Percentiles rank a stretch among this genome's conserved stretches.
Conservation (phyloP, 2,888 invertebrate genomes). For the Conomelus anceps region DNA sequence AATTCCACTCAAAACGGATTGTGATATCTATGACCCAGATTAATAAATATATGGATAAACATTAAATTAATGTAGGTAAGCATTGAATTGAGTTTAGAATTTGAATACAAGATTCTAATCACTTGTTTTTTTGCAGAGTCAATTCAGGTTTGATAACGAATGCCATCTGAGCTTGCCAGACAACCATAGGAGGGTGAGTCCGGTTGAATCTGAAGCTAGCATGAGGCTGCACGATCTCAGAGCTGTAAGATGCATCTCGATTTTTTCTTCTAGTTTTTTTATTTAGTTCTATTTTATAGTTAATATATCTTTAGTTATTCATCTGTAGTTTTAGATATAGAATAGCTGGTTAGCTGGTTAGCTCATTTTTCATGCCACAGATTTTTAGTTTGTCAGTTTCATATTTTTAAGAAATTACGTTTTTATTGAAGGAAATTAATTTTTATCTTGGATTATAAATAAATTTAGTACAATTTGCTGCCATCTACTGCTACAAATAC, state of each 20-base stretch:
- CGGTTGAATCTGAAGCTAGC: slow-evolving; percentile 36
- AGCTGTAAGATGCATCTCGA: slow-evolving; percentile 53
- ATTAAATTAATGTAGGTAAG: too few relatives aligned
- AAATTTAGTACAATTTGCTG: too few relatives aligned
- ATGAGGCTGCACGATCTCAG: slow-evolving; percentile 50
- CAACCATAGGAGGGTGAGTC: slow-evolving; percentile 96
- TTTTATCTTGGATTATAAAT: too few relatives aligned
- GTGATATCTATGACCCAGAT: too few relatives aligned
- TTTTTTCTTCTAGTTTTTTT: slow-evolving; percentile 31
- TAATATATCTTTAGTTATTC: not conserved
- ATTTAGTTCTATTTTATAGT: slow-evolving; percentile 16
- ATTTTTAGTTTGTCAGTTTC: not conserved
- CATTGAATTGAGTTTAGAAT: too few relatives aligned
- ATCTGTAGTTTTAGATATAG: not conserved
- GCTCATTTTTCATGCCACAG: not conserved
- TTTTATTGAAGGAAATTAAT: not conserved
- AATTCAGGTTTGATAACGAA: slow-evolving; percentile 99
- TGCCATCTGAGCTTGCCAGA: slow-evolving; percentile 95
- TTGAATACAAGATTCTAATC: not conserved
- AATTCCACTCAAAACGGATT: too few relatives aligned
- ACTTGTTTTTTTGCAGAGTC: slow-evolving; percentile 69
- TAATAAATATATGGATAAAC: too few relatives aligned
- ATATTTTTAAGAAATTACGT: not conserved
- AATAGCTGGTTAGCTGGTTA: too few relatives aligned
- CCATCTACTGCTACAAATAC: too few relatives aligned